A percentile compares a stretch with the other conserved stretches of the same genome.
Evolutionary conservation across 2,888 invertebrate genomes (phyloP).

Genomic region (Catocala fraxini): DNA sequence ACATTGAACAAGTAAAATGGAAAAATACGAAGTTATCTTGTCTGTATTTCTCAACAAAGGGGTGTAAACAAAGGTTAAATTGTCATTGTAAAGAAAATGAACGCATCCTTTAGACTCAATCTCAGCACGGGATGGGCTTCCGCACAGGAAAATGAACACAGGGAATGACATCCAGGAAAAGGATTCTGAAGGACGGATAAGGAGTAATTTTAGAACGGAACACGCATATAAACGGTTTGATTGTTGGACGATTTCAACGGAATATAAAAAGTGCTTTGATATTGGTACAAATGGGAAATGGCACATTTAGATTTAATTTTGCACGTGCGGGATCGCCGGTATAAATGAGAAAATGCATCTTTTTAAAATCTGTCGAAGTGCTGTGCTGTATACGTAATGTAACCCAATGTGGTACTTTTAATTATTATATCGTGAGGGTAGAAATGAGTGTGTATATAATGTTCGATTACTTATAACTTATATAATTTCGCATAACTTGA

Average conservation of each 20-base stretch:
- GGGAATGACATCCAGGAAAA: conserved; percentile 29
- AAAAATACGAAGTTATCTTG: not conserved
- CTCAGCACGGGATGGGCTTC: conserved; percentile 36
- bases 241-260: not conserved
- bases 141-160: conserved; percentile 22
- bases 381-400: no score
- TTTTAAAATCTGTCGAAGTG: no score
- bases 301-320: no score
- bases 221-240: conserved; percentile 22
- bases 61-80: conserved; percentile 19
- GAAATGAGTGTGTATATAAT: no score
- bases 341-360: no score
- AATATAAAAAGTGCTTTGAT: no score
- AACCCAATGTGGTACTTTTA: no score
- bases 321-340: no score
- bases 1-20: not conserved
- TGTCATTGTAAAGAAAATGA: conserved; percentile 28
- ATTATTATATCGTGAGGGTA: no score
- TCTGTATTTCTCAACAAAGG: conserved; percentile 3
- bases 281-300: no score
- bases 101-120: conserved; percentile 27
- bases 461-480: no score
- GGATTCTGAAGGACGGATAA: conserved; percentile 20
- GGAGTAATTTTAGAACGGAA: conserved; percentile 30
- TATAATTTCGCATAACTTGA: no score